Evolutionary conservation across 2,888 invertebrate species (phyloP), one percentile per base, ranked within the genome.

Genomic region (Aphidoletes aphidimyza): DNA sequence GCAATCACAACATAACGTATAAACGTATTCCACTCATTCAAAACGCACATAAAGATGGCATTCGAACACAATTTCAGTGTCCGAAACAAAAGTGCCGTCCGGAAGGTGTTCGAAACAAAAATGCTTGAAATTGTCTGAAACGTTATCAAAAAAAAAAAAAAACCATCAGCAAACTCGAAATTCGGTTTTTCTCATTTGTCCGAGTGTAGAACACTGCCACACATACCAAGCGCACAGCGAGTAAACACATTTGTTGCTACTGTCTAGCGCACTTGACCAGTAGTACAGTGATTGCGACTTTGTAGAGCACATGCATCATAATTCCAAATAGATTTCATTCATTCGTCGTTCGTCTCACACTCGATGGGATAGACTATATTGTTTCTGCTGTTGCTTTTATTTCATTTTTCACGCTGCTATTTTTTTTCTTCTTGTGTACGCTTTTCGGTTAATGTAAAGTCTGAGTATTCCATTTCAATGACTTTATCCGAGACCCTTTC

Each of bases 201-300:
- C 47, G 2, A 11, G 22, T 22, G 22, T 22, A 14, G 22, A 54
- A n/a, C 47, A 9, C 17, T 17, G 17, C 47, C 47, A 47, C 17
- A 47, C 6, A 17, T 19, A 19, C 47, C n/a, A 17, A 9, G 17
- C 47, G 19, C 47, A 47, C 47, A 47, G 2, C 8, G 2, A 11
- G 47, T 47, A 26, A 22, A 69, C 69, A 69, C 26, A 30, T 69
- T 30, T 69, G 14, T 69, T 14, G 69, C 69, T 69, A 69, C 69
- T 34, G 69, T 69, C 69, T 69, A 69, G 26, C 69, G 69, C 69
- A 69, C 69, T 69, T 69, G 69, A 69, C 69, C 69, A 69, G 69
- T 30, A 69, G 34, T 9, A 54, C 54, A 22, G n/a, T 22, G 9
- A 26, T 69, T 54, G 54, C 54, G 19, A 54, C 54, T 54, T 54